These are phyloP conservation scores for Pelodiscus sinensis DNA, from an alignment of 2,113 vertebrate species.

Conservation along the genomic window DNA sequence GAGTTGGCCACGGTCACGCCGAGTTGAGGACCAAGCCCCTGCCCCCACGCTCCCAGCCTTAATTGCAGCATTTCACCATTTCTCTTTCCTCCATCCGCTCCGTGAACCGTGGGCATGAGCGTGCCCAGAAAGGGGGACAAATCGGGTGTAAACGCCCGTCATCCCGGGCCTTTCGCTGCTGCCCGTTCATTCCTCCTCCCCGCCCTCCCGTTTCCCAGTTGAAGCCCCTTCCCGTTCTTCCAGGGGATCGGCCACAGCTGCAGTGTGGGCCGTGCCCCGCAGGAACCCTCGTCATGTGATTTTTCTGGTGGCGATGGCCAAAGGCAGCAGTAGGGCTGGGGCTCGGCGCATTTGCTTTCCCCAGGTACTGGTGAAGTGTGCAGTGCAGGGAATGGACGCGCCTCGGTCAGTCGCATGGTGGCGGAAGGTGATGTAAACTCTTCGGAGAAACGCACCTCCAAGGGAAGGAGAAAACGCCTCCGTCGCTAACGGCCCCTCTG, in stretches of 20 bases:
- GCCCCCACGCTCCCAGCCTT: background rate
- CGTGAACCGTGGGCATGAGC: background rate
- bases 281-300: no score
- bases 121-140: background rate
- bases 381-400: background rate
- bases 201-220: no score
- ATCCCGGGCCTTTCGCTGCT: no score
- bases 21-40: background rate
- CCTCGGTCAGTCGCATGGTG: background rate
- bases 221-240: no score
- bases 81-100: background rate
- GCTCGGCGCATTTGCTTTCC: background rate
- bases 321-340: no score
- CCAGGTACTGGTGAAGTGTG: background rate
- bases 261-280: no score
- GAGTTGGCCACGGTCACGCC: background rate
- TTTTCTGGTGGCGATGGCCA: no score
- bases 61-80: background rate
- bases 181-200: no score
- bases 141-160: no score
- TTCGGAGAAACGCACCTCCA: background rate
- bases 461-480: no score
- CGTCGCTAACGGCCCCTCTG: no score
- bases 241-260: no score
- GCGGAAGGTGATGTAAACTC: background rate